Conservation (phyloP, 1,140 invertebrate species). For the Pseudoatta argentina region DNA sequence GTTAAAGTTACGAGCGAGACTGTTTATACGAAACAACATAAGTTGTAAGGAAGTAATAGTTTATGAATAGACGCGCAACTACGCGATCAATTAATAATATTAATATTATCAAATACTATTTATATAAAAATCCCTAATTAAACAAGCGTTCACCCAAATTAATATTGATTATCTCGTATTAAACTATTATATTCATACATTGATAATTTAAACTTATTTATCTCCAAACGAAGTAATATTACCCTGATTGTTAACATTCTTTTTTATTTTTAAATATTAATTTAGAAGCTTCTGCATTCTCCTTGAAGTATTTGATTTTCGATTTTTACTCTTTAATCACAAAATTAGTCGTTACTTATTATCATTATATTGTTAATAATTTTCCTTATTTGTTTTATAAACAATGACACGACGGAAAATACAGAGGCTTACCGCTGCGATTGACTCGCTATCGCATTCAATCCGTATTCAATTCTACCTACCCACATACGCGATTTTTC, state of each 20-base stretch:
- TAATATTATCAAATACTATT: not conserved
- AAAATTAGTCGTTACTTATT: not conserved
- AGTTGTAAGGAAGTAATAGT: slow-evolving; percentile 26
- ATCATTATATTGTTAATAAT: not conserved
- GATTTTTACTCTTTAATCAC: not conserved
- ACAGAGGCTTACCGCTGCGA: not conserved
- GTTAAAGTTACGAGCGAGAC: slow-evolving; percentile 36
- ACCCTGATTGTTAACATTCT: not conserved
- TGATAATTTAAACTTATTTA: slow-evolving; percentile 1
- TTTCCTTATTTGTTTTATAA: not conserved
- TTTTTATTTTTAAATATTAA: not conserved
- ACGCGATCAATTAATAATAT: slow-evolving; percentile 8
- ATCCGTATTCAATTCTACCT: too few species aligned
- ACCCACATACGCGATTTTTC: too few species aligned
- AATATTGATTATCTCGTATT: slow-evolving; percentile 2
- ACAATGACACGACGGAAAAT: not conserved
- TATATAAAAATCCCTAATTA: not conserved
- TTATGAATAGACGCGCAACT: not conserved
- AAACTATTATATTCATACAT: not conserved
- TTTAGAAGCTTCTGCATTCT: not conserved
- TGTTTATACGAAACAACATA: slow-evolving; percentile 20
- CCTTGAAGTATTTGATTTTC: not conserved
- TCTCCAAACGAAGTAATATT: not conserved
- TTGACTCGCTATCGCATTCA: too few species aligned
- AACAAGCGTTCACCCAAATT: not conserved